phyloP scores from a whole-genome alignment of 2,113 vertebrate genomes.

The Eurypyga helias region DNA sequence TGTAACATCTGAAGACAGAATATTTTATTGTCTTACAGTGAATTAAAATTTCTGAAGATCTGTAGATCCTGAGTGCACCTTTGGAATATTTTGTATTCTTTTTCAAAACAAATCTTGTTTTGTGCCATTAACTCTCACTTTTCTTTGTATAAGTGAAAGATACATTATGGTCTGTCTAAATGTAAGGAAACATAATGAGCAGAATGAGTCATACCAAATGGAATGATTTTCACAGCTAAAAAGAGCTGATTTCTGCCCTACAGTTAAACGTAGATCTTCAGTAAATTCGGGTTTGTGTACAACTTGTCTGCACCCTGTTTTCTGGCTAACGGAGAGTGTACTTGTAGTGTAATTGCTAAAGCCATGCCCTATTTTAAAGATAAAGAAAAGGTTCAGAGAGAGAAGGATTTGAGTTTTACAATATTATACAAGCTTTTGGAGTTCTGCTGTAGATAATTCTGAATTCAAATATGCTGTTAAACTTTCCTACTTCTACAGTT shows the following conservation, averaged over 20 bases:
- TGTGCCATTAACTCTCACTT: not conserved
- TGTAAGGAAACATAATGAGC: not conserved
- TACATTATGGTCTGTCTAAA: not conserved
- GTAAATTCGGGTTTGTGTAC: not conserved
- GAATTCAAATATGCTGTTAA: not conserved
- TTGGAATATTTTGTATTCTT: not conserved
- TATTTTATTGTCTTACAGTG: not conserved
- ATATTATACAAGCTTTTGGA: not conserved
- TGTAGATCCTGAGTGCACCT: not conserved
- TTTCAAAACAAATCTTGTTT: not conserved
- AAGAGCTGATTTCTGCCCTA: not conserved
- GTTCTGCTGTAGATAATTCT: not conserved
- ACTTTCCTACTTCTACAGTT: not conserved
- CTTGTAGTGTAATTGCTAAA: not conserved
- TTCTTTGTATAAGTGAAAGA: not conserved
- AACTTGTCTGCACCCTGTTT: not conserved
- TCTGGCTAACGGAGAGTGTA: not conserved
- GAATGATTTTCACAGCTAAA: not conserved
- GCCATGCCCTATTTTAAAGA: not conserved
- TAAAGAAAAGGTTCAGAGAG: not conserved
- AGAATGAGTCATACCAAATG: not conserved
- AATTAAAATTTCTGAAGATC: not conserved
- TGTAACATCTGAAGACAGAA: not conserved
- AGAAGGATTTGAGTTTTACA: not conserved
- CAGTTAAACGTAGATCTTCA: not conserved